Evolutionary conservation across 2,888 invertebrate species (phyloP).

Genomic region (Chymomyza caudatula): DNA sequence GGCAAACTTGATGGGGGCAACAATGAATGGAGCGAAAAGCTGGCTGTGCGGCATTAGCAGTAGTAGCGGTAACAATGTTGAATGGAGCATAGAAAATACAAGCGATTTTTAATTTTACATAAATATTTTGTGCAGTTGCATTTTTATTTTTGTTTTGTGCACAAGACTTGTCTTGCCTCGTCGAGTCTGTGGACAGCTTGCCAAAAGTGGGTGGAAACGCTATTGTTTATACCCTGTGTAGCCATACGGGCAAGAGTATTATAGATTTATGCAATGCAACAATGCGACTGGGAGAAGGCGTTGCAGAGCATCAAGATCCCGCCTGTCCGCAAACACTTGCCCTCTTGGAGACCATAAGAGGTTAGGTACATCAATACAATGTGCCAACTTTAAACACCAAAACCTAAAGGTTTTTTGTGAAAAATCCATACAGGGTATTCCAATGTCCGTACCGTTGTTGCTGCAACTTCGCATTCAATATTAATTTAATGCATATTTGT

Average conservation of each 20-base stretch:
- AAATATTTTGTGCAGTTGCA: background rate
- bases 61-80: conserved; percentile 48
- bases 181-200: background rate
- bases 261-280: too few species aligned
- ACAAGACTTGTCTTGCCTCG: too few species aligned
- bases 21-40: background rate
- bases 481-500: conserved; percentile 37
- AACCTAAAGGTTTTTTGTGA: background rate
- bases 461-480: conserved; percentile 18
- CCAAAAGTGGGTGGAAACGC: conserved; percentile 36
- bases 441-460: conserved; percentile 19
- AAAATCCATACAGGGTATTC: too few species aligned
- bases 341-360: too few species aligned
- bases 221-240: conserved; percentile 56
- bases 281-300: too few species aligned
- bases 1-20: conserved; percentile 4
- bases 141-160: background rate
- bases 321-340: too few species aligned
- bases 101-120: conserved; percentile 16
- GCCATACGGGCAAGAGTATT: too few species aligned
- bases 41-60: conserved; percentile 24
- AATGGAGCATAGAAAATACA: conserved; percentile 51
- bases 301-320: too few species aligned
- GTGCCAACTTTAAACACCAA: too few species aligned
- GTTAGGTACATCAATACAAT: too few species aligned